phyloP scores from a whole-genome alignment of 2,113 vertebrate species.

The Petromus typicus region DNA sequence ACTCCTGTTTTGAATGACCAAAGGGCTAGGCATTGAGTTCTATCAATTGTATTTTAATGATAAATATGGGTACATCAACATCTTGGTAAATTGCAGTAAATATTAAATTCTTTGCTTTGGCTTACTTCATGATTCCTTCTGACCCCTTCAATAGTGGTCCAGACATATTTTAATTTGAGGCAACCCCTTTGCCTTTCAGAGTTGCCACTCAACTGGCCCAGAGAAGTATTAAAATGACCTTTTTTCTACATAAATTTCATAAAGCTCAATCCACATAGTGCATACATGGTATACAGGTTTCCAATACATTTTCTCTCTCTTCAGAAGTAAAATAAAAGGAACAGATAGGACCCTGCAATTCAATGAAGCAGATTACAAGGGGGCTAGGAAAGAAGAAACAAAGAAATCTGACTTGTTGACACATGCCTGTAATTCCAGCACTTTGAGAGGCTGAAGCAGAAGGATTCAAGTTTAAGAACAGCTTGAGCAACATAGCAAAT shows the following conservation, averaged over 20 bases:
- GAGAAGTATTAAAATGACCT: not conserved
- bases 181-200: not conserved
- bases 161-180: constrained; percentile 49
- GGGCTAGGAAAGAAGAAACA: not conserved
- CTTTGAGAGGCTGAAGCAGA: not conserved
- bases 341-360: not conserved
- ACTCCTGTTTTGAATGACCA: constrained; percentile 67
- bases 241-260: not conserved
- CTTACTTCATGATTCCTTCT: constrained; percentile 3
- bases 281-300: accelerated
- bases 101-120: constrained; percentile 53
- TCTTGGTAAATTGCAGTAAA: constrained; percentile 61
- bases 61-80: constrained; percentile 1
- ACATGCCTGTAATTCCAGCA: not conserved
- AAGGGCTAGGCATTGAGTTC: constrained; percentile 34
- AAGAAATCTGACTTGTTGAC: not conserved
- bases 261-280: not conserved
- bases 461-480: not conserved
- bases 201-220: not conserved
- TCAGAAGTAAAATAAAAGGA: not conserved
- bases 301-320: not conserved
- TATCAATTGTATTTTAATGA: constrained; percentile 37
- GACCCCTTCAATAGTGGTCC: not conserved
- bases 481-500: not conserved
- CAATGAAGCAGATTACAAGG: no score